Percentiles rank a stretch among this genome's conserved stretches.
Conservation (phyloP, 2,113 vertebrate genomes). For the Peromyscus californicus region DNA sequence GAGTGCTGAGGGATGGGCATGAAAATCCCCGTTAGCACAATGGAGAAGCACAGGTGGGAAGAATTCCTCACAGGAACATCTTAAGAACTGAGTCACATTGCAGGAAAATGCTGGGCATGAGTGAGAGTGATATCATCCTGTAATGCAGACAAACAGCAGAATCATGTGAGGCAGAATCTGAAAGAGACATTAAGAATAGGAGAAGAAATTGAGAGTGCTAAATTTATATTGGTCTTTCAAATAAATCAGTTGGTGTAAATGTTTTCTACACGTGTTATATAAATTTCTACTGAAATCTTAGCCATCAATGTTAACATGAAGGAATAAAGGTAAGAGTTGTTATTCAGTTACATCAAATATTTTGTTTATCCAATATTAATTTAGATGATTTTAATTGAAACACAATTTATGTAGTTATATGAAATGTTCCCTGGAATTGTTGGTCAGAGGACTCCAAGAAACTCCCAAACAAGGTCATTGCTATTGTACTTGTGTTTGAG, state of each 20-base stretch:
- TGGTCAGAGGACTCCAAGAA: neutral
- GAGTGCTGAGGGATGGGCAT: neutral
- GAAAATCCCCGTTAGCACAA: slow-evolving; percentile 40
- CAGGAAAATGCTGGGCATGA: slow-evolving; percentile 20
- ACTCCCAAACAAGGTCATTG: neutral
- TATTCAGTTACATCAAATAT: neutral
- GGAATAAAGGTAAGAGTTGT: neutral
- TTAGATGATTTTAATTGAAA: neutral
- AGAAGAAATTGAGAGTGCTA: neutral
- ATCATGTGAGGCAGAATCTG: neutral
- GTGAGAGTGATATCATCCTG: slow-evolving; percentile 18
- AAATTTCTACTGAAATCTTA: neutral
- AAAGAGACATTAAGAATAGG: neutral
- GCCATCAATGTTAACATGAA: neutral
- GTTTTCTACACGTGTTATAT: neutral
- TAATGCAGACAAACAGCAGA: neutral
- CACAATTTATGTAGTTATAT: neutral
- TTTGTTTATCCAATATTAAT: neutral
- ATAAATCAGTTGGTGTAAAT: neutral
- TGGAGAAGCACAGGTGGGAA: slow-evolving; percentile 44
- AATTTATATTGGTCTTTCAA: neutral
- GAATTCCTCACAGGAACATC: slow-evolving; percentile 4
- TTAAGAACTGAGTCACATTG: slow-evolving; percentile 16
- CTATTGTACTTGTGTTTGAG: neutral
- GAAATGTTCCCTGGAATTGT: neutral